Evolutionary conservation across 2,888 invertebrate species (phyloP).

Genomic region (Drepanosiphum platanoidis): DNA sequence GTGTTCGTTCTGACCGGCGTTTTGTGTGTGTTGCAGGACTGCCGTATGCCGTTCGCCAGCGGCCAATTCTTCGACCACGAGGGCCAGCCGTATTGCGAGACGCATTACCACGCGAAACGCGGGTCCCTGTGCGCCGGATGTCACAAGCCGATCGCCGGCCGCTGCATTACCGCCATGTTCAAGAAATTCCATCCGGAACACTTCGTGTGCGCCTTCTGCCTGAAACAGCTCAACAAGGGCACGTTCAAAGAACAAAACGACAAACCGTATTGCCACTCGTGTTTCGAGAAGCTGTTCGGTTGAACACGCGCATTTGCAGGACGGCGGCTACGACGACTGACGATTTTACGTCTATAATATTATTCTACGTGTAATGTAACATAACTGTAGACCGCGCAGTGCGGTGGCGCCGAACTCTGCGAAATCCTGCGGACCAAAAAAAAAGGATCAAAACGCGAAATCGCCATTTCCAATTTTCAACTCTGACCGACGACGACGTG

Average conservation of each 20-base stretch:
- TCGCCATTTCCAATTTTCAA: too few relatives aligned
- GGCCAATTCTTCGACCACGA: conserved; percentile 99
- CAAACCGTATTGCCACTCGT: conserved; percentile 97
- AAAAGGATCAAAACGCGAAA: too few relatives aligned
- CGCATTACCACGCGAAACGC: conserved; percentile 96
- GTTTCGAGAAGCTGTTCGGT: conserved; percentile 97
- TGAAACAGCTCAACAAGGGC: conserved; percentile 97
- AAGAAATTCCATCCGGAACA: conserved; percentile 99
- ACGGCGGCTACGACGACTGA: too few relatives aligned
- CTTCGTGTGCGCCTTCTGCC: conserved; percentile 99
- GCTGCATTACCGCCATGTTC: conserved; percentile 99
- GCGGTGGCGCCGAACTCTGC: too few relatives aligned
- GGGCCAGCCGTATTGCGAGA: conserved; percentile 97
- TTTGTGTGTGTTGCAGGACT: conserved; percentile 81
- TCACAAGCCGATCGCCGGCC: conserved; percentile 90
- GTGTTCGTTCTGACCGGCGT: conserved; percentile 31
- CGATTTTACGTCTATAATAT: background rate
- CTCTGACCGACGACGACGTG: too few relatives aligned
- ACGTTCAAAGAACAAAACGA: conserved; percentile 99
- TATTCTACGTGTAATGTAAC: background rate
- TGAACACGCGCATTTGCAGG: too few relatives aligned
- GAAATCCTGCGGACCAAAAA: too few relatives aligned
- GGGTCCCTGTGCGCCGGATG: conserved; percentile 98
- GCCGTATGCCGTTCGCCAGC: conserved; percentile 94
- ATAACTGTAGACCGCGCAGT: background rate